phyloP scores from a whole-genome alignment of 2,113 vertebrate genomes.

The Smithornis capensis region DNA sequence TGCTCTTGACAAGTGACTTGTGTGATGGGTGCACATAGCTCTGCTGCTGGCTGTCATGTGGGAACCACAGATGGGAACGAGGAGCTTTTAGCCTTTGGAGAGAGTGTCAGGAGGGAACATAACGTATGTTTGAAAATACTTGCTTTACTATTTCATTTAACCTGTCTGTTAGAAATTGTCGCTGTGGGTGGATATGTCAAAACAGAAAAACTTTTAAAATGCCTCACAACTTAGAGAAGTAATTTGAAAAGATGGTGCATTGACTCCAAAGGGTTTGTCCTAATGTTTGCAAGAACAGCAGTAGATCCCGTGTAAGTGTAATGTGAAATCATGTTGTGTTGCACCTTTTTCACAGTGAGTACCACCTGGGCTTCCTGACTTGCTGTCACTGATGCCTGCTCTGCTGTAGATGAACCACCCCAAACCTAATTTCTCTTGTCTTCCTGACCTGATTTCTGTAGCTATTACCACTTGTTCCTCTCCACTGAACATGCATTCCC shows the following conservation, averaged over 20 bases:
- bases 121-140: neutral
- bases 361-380: neutral
- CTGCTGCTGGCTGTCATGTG: neutral
- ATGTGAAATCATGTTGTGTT: neutral
- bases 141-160: neutral
- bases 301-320: neutral
- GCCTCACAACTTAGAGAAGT: neutral
- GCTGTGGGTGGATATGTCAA: neutral
- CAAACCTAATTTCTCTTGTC: neutral
- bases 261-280: neutral
- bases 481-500: neutral
- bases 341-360: rapidly evolving
- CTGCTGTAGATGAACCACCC: neutral
- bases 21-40: neutral
- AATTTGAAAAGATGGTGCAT: neutral
- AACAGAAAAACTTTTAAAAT: neutral
- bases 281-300: neutral
- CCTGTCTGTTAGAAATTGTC: neutral
- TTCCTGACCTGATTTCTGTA: neutral
- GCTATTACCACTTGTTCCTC: neutral
- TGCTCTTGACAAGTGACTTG: neutral
- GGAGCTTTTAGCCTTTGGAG: neutral
- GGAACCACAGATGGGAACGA: neutral
- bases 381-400: neutral
- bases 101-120: neutral